Percentiles rank a stretch among this genome's conserved stretches.
These are phyloP conservation scores for Gallinago solitaria DNA, from an alignment of 2,797 vertebrate genomes.

Conservation along the genomic window DNA sequence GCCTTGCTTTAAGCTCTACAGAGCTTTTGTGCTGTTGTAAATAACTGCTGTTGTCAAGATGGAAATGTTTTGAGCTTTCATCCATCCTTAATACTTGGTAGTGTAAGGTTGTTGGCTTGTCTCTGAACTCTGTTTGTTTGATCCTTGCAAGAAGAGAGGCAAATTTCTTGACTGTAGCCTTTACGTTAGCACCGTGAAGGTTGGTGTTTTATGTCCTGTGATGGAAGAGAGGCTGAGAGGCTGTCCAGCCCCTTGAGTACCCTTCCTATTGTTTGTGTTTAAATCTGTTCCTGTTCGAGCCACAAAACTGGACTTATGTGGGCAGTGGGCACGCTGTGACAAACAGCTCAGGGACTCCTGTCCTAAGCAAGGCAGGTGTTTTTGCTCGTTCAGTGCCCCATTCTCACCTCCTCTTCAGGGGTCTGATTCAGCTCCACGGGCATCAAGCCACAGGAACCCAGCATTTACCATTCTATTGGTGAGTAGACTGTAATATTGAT, in stretches of 20 bases:
- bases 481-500: not conserved
- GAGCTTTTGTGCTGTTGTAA: conserved; percentile 53
- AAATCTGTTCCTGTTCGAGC: not conserved
- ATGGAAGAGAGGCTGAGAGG: not conserved
- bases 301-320: not conserved
- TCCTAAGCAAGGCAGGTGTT: not conserved
- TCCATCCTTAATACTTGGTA: not conserved
- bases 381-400: not conserved
- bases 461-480: not conserved
- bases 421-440: not conserved
- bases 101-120: not conserved
- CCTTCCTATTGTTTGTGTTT: rapidly evolving
- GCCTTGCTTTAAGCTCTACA: conserved; percentile 11
- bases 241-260: not conserved
- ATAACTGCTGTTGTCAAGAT: conserved; percentile 38
- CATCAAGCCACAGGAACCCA: not conserved
- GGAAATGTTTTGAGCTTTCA: conserved; percentile 28
- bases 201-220: not conserved
- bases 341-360: not conserved
- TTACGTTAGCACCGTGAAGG: not conserved
- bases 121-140: not conserved
- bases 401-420: not conserved
- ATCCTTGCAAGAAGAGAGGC: not conserved
- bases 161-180: not conserved
- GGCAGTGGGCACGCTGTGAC: not conserved